Evolutionary conservation across 2,888 invertebrate genomes (phyloP), one percentile per base, ranked within the genome.

Genomic region (Drosophila kambysellisi): DNA sequence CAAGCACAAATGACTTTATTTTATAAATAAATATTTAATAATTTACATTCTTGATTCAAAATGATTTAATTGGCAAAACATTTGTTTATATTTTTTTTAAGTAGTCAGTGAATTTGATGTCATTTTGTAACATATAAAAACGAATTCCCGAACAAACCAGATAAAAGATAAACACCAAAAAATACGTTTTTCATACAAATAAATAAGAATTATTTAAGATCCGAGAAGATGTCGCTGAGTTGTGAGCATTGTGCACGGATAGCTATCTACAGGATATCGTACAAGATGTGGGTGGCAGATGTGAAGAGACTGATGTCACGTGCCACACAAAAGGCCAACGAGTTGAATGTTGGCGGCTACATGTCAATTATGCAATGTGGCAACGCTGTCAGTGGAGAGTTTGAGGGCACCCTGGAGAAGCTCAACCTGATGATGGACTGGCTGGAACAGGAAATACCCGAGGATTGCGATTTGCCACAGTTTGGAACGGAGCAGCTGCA

Each of bases 291-390:
- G n/a, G 46, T 75, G 9, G 2, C 57, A 3, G 62, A 77, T 6
- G 58, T 54, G 0, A 33, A 67, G 30, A 20, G 35, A 2, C 12
- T 83, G n/a, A 30, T 68, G 46, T 32, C 64, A 8, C 74, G 79
- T 8, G 62, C 69, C 17, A 61, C 60, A 7, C 52, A 54, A 8
- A 88, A 79, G 46, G 85, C 84, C 37, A 20, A 17, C 4, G 74
- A 83, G 29, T 37, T 85, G 37, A 56, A 61, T 17, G 74, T 88
- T 25, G 53, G 70, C 12, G 84, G 88, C 25, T 85, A 79, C 4
- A 83, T 88, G 30, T 68, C 85, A 57, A 39, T 66, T 62, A 74
- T 85, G 63, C 72, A 79, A 50, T 62, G 79, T 65, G 79, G 73
- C 5, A 74, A 50, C 9, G 69, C 63, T 17, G 79, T 71, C 4